phyloP scores from a whole-genome alignment of 2,888 invertebrate genomes.

The Aquatica leii region DNA sequence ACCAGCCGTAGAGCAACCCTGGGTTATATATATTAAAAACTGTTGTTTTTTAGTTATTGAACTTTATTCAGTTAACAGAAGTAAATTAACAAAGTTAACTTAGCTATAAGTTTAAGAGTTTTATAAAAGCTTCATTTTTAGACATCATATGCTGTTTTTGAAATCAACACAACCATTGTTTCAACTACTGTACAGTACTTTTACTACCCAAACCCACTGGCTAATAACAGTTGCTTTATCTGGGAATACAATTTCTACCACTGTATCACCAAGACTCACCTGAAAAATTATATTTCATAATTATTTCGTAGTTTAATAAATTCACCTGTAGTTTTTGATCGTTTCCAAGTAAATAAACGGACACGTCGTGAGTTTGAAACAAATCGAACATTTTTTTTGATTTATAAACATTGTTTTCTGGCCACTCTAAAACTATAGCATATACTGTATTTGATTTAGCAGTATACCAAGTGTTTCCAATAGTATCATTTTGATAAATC shows the following conservation, averaged over 20 bases:
- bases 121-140: too few species aligned
- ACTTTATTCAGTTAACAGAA: too few species aligned
- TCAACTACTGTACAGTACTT: constrained; percentile 44
- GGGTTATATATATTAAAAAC: too few species aligned
- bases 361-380: constrained; percentile 46
- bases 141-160: too few species aligned
- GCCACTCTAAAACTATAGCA: constrained; percentile 76
- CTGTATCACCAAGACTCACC: background rate
- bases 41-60: too few species aligned
- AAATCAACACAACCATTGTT: too few species aligned
- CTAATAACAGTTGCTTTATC: constrained; percentile 57
- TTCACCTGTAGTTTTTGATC: constrained; percentile 50
- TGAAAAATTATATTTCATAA: background rate
- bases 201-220: constrained; percentile 62
- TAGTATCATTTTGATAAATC: constrained; percentile 81
- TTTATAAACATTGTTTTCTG: constrained; percentile 63
- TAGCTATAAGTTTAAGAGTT: too few species aligned
- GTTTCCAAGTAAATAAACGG: constrained; percentile 64
- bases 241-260: constrained; percentile 54
- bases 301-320: background rate
- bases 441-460: constrained; percentile 63
- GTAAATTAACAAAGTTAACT: too few species aligned
- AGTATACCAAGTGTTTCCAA: constrained; percentile 78
- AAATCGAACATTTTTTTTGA: constrained; percentile 60
- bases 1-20: too few species aligned